These are phyloP conservation scores for Pyralis farinalis DNA, from an alignment of 2,888 invertebrate genomes.

Conservation along the genomic window DNA sequence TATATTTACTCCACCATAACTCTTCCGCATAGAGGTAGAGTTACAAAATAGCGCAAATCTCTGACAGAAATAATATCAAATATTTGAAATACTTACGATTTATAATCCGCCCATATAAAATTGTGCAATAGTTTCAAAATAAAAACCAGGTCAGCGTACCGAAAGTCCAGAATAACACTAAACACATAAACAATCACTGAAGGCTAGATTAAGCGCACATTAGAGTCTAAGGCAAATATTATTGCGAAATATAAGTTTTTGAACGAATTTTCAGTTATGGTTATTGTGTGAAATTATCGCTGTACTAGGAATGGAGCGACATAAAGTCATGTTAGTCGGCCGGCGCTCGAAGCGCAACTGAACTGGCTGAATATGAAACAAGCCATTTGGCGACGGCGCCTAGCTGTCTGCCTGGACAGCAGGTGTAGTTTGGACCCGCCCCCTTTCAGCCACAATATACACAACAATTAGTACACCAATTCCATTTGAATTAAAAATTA, in stretches of 20 bases:
- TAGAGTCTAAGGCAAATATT: constrained; percentile 35
- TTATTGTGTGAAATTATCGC: constrained; percentile 40
- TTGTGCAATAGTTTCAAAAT: constrained; percentile 64
- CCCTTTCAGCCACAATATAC: not conserved
- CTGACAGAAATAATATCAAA: too few species aligned
- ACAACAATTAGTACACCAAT: not conserved
- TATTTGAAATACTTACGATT: constrained; percentile 32
- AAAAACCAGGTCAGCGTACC: constrained; percentile 58
- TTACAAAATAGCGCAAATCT: too few species aligned
- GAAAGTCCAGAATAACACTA: constrained; percentile 26
- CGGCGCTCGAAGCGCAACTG: constrained; percentile 63
- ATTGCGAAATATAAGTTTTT: constrained; percentile 31
- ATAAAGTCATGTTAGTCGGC: constrained; percentile 26
- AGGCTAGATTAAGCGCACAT: constrained; percentile 26
- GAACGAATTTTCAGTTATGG: constrained; percentile 54
- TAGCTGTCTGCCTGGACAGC: constrained; percentile 49
- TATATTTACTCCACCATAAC: too few species aligned
- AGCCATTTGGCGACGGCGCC: constrained; percentile 40
- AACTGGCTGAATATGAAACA: constrained; percentile 32
- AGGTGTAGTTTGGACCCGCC: constrained; percentile 33
- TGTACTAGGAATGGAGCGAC: constrained; percentile 25
- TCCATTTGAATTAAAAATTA: too few species aligned
- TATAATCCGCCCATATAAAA: constrained; percentile 27
- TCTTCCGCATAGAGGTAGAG: too few species aligned
- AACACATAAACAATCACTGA: constrained; percentile 28